Percentiles rank a stretch among this genome's conserved stretches.
Evolutionary conservation across 1,140 invertebrate species (phyloP).

Genomic region (Ctenoplectra terminalis): DNA sequence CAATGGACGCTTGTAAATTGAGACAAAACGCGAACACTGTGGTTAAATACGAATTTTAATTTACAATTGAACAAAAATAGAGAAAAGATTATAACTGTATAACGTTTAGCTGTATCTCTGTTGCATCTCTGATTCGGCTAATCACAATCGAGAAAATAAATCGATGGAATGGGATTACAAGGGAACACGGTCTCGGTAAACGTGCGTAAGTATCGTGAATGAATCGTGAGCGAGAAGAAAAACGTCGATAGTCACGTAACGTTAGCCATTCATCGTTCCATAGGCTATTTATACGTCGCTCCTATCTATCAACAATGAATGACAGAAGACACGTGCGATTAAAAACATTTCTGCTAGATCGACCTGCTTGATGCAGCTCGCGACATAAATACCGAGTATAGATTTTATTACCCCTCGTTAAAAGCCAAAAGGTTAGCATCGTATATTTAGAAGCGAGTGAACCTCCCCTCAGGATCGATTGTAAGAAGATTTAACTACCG

Average conservation of each 20-base stretch:
- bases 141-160: background rate
- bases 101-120: background rate
- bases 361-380: background rate
- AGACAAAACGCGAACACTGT: too few relatives aligned
- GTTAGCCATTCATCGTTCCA: constrained; percentile 34
- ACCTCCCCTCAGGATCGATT: constrained; percentile 6
- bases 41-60: too few relatives aligned
- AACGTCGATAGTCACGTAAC: constrained; percentile 6
- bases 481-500: background rate
- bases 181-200: background rate
- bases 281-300: constrained; percentile 38
- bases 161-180: constrained; percentile 9
- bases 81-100: background rate
- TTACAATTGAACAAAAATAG: too few relatives aligned
- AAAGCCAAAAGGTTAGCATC: constrained; percentile 29
- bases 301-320: constrained; percentile 42
- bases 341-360: constrained; percentile 41
- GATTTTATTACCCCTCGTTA: constrained; percentile 9
- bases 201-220: constrained; percentile 23
- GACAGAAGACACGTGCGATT: constrained; percentile 41
- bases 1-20: background rate
- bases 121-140: too few relatives aligned
- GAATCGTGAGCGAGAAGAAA: constrained; percentile 9
- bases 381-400: constrained; percentile 3
- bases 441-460: constrained; percentile 34